Conservation (phyloP, 23 tunicate species). For the Trididemnum clinides region DNA sequence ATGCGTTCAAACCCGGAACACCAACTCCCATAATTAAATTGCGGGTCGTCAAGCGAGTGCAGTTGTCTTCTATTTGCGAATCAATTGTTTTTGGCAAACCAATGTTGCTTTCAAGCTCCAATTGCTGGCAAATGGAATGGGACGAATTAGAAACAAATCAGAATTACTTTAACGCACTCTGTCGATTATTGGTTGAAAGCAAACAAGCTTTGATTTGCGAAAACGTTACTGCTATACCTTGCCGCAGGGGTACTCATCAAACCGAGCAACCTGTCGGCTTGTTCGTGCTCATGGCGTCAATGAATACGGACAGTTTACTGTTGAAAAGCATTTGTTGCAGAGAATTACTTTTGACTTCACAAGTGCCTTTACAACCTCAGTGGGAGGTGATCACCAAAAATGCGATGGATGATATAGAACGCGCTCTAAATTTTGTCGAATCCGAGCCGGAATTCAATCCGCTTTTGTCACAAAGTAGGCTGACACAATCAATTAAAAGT, state of each 20-base stretch:
- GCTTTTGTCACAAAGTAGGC: not conserved
- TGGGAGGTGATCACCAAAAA: conserved; percentile 18
- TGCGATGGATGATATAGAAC: conserved; percentile 37
- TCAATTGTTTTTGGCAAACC: conserved; percentile 76
- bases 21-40: conserved; percentile 46
- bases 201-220: conserved; percentile 60
- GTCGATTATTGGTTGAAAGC: conserved; percentile 22
- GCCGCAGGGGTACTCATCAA: not conserved
- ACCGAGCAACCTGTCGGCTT: conserved; percentile 32
- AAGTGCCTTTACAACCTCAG: conserved; percentile 13
- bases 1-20: not conserved
- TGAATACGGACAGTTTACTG: conserved; percentile 35
- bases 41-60: conserved; percentile 37
- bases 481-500: not conserved
- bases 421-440: conserved; percentile 24
- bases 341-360: conserved; percentile 39
- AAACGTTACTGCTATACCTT: conserved; percentile 38
- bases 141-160: conserved; percentile 84
- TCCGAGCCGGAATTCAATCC: conserved; percentile 44
- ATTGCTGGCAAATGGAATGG: conserved; percentile 97
- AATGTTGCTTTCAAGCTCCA: conserved; percentile 46
- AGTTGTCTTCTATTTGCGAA: conserved; percentile 49
- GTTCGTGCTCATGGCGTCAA: conserved; percentile 73
- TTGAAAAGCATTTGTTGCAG: conserved; percentile 60
- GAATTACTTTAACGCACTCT: conserved; percentile 61